phyloP scores from a whole-genome alignment of 2,888 invertebrate genomes.

The Caenorhabditis sp. region DNA sequence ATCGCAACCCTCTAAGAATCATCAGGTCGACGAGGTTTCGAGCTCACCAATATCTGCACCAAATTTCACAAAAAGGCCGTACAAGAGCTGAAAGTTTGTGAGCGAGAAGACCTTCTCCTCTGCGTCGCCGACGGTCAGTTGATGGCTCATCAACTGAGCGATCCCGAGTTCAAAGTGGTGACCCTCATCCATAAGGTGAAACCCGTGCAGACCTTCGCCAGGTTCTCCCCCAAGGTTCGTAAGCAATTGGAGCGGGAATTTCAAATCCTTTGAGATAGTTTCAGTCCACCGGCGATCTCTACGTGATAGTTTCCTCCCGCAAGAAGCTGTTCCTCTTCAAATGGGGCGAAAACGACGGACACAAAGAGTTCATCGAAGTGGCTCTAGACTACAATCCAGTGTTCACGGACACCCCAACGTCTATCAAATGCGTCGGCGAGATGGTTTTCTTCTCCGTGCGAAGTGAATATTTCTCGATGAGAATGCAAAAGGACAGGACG shows the following conservation, averaged over 20 bases:
- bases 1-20: not conserved
- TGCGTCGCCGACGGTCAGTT: slow-evolving; percentile 76
- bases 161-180: slow-evolving; percentile 61
- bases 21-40: slow-evolving; percentile 61
- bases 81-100: slow-evolving; percentile 74
- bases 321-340: slow-evolving; percentile 77
- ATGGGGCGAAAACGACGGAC: slow-evolving; percentile 83
- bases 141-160: slow-evolving; percentile 63
- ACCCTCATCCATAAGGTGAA: slow-evolving; percentile 67
- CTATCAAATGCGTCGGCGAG: slow-evolving; percentile 65
- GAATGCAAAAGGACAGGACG: slow-evolving; percentile 50
- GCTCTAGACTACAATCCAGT: slow-evolving; percentile 60
- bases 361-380: slow-evolving; percentile 83
- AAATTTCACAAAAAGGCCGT: slow-evolving; percentile 76
- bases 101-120: slow-evolving; percentile 75
- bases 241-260: too few species aligned
- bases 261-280: not conserved
- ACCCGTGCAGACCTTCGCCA: slow-evolving; percentile 63
- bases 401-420: slow-evolving; percentile 61
- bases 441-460: slow-evolving; percentile 62
- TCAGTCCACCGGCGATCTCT: slow-evolving; percentile 65
- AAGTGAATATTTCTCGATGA: slow-evolving; percentile 68
- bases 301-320: slow-evolving; percentile 74
- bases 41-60: slow-evolving; percentile 61
- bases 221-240: slow-evolving; percentile 54